Base-by-base conservation (phyloP, 1,140 invertebrate genomes). In the Leptinotarsa undecemlineata region DNA sequence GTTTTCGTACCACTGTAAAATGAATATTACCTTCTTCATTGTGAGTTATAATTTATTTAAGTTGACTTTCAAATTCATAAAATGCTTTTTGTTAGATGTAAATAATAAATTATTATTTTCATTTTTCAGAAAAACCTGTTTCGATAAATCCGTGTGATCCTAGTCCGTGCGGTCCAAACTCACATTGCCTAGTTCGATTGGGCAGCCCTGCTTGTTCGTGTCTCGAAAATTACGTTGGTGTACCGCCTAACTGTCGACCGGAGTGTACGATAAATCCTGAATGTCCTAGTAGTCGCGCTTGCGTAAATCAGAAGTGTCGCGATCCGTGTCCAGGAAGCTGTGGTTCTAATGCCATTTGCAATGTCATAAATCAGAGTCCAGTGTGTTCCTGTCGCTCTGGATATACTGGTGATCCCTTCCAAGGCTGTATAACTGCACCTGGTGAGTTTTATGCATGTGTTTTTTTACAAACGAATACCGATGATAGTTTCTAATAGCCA, bases 321-420 rank as follows among this genome's bases (percentile, higher is more conserved):
- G 93, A 96, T 85, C 94, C 94, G 21, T 96, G 94, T 81, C 92
- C 93, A 15, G 94, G 94, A 26, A 93, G 93, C 3, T 96, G 95
- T 82, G 95, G 95, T 42, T 86, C 91, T 20, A 95, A 95, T 82
- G 94, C 94, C 1, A 88, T 90, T 73, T 97, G 95, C 82, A 90
- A 89, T 76, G 92, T 95, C 21, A 89, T 92, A 17, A 93, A 94
- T 80, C 95, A 96, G 82, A 90, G 92, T 77, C 92, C 94, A 1
- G 87, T 94, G 26, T 96, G 95, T 83, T 89, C 89, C 62, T 97
- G 95, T 82, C 88, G 90, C 70, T 87, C 90, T 20, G 94, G 94
- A 20, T 95, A 89, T 83, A 92, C 91, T 20, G 95, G 94, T 70
- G 92, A 96, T 89, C 93, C 95, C 23, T 95, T 95, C 84, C 89